A percentile compares a stretch with the other conserved stretches of the same genome.
Evolutionary conservation across 2,888 invertebrate genomes (phyloP).

Genomic region (Cheilosia urbana): DNA sequence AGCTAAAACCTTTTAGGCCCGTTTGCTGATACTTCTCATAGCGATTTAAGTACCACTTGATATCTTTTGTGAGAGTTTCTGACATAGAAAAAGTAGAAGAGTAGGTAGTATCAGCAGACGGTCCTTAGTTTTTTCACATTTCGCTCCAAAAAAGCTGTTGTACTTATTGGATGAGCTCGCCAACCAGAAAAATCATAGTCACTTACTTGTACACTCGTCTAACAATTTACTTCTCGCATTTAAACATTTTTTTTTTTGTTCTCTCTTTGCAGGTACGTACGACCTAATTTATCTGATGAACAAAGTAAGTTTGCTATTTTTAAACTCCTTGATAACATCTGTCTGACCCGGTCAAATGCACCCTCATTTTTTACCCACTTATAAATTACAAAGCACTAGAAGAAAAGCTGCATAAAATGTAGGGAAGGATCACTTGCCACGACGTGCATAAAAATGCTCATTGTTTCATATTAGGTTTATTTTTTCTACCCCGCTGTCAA

Average conservation of each 20-base stretch:
- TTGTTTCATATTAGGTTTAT: conserved; percentile 50
- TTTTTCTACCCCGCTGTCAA: conserved; percentile 3
- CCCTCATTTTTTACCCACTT: conserved; percentile 23
- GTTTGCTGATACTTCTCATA: too few relatives aligned
- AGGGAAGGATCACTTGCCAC: conserved; percentile 26
- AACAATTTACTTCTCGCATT: neutral
- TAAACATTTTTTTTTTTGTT: conserved; percentile 3
- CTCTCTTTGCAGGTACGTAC: conserved; percentile 61
- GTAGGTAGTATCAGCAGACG: too few relatives aligned
- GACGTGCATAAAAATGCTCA: conserved; percentile 12
- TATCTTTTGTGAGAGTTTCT: too few relatives aligned
- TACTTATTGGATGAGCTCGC: too few relatives aligned
- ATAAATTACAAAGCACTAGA: conserved; percentile 35
- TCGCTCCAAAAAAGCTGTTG: too few relatives aligned
- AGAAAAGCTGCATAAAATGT: conserved; percentile 22
- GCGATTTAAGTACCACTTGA: too few relatives aligned
- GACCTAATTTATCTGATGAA: conserved; percentile 19
- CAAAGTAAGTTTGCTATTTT: conserved; percentile 57
- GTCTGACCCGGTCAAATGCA: conserved; percentile 29
- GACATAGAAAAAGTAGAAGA: too few relatives aligned
- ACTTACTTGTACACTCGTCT: neutral
- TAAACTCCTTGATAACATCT: conserved; percentile 3
- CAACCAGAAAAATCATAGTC: neutral
- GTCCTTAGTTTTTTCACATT: too few relatives aligned
- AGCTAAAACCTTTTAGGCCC: too few relatives aligned